Evolutionary conservation across 53 echinoderm and acorn worm species (phyloP), one percentile per base, ranked within the genome.

Genomic region (Echinometra lucunter): DNA sequence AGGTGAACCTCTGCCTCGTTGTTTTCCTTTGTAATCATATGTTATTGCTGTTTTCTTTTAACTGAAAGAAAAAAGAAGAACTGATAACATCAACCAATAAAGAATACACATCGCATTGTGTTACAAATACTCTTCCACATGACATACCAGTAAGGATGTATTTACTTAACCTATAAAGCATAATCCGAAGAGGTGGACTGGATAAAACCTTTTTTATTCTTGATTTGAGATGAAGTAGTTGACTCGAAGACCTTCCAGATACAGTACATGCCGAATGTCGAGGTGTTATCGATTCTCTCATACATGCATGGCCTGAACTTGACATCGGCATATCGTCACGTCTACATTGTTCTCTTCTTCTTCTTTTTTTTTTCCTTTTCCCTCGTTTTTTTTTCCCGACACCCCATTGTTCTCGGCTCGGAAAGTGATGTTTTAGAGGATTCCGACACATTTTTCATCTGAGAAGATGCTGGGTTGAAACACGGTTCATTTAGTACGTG

Each of bases 251-350:
- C 28, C 32, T 72, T 28, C 72, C 72, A 53, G 12, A 13, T 32
- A 32, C 35, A 35, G 53, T 32, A 32, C 35, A 35, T 3, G n/a
- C 63, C 27, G 23, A 63, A 23, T 63, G 23, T 25, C 63, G 25
- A 63, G 19, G 63, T 69, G 4, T 35, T 78, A 19, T 78, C 78
- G 42, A 35, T 38, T 42, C 78, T 78, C 38, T n/a, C n/a, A n/a
- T n/a, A n/a, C n/a, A 35, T 78, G 78, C 13, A 35, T 78, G 78
- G 38, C 78, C 78, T 23, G 38, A 78, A 78, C 78, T 78, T 78
- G 78, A 78, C 78, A 40, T 21, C 21, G 42, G 42, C 78, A 78
- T 78, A 69, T 34, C 69, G 32, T 69, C 69, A 69, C 69, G 69
- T 69, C 21, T 19, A 19, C 42, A 78, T 78, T 78, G 78, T 78